Percentiles rank a stretch among this genome's conserved stretches.
These are phyloP conservation scores for Aurelia coerulea DNA, from an alignment of 30 jellyfish, hydroid and myxozoan species.

Conservation along the genomic window DNA sequence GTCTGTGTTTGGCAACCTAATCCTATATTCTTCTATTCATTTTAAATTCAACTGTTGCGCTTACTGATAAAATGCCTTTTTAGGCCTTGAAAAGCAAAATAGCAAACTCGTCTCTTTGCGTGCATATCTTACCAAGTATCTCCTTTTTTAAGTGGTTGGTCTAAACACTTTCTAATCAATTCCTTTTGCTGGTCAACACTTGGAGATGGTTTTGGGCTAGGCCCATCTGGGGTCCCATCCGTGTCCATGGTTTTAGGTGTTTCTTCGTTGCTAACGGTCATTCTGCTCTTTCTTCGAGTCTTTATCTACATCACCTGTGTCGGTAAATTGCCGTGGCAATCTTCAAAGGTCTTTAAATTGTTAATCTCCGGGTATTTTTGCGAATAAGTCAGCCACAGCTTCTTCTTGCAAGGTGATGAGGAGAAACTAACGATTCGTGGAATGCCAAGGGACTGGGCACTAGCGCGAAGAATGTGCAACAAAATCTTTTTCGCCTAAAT, in stretches of 20 bases:
- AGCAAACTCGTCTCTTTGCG: too few species aligned
- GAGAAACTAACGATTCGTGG: neutral
- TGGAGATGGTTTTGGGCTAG: conserved; percentile 49
- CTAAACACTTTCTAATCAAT: neutral
- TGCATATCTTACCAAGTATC: conserved; percentile 48
- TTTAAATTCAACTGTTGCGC: conserved; percentile 1
- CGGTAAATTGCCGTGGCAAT: neutral
- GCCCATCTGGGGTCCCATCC: conserved; percentile 60
- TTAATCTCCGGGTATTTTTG: too few species aligned
- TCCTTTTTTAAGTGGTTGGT: conserved; percentile 31
- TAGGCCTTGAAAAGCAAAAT: too few species aligned
- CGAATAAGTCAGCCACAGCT: too few species aligned
- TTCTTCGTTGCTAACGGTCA: conserved; percentile 60
- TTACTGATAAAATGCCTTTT: too few species aligned
- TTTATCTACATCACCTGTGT: neutral
- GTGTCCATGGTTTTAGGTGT: conserved; percentile 44
- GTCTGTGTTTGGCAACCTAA: too few species aligned
- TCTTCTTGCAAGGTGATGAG: neutral
- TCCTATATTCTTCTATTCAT: too few species aligned
- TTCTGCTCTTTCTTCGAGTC: neutral
- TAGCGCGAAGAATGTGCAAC: neutral
- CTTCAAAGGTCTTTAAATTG: too few species aligned
- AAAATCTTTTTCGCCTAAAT: neutral
- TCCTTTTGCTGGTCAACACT: conserved; percentile 46
- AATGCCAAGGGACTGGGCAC: conserved; percentile 7